These are phyloP conservation scores for Eupithecia insigniata DNA, from an alignment of 2,888 invertebrate genomes.

Conservation along the genomic window DNA sequence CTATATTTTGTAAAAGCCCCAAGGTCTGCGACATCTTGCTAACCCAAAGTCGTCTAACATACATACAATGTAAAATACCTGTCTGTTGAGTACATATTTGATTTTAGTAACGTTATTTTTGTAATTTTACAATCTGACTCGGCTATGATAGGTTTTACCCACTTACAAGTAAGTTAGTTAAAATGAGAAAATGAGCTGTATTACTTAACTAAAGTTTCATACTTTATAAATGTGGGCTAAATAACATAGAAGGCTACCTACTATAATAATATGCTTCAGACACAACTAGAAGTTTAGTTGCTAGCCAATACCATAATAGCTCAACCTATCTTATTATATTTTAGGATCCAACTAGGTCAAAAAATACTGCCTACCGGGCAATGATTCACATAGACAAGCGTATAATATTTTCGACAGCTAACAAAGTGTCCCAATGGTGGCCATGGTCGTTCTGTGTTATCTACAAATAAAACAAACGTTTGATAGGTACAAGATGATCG, in stretches of 20 bases:
- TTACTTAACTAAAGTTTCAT: background rate
- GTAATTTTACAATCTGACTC: slow-evolving; percentile 50
- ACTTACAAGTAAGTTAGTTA: slow-evolving; percentile 7
- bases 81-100: slow-evolving; percentile 52
- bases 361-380: background rate
- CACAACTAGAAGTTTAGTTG: too few species aligned
- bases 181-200: background rate
- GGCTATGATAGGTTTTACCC: slow-evolving; percentile 2
- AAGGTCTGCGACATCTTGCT: slow-evolving; percentile 76
- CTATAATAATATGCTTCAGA: background rate
- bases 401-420: slow-evolving; percentile 59
- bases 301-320: too few species aligned
- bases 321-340: background rate
- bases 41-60: slow-evolving; percentile 73
- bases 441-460: slow-evolving; percentile 57
- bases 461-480: slow-evolving; percentile 68
- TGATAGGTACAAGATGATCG: slow-evolving; percentile 63
- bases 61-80: slow-evolving; percentile 73
- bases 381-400: slow-evolving; percentile 47
- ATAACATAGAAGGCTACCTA: background rate
- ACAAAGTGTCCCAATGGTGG: slow-evolving; percentile 71
- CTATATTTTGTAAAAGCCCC: slow-evolving; percentile 68
- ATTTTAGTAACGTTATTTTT: slow-evolving; percentile 44
- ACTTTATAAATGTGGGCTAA: background rate
- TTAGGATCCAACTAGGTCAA: background rate